Base-by-base conservation (phyloP, 1,140 invertebrate species). In the Phthorimaea operculella region DNA sequence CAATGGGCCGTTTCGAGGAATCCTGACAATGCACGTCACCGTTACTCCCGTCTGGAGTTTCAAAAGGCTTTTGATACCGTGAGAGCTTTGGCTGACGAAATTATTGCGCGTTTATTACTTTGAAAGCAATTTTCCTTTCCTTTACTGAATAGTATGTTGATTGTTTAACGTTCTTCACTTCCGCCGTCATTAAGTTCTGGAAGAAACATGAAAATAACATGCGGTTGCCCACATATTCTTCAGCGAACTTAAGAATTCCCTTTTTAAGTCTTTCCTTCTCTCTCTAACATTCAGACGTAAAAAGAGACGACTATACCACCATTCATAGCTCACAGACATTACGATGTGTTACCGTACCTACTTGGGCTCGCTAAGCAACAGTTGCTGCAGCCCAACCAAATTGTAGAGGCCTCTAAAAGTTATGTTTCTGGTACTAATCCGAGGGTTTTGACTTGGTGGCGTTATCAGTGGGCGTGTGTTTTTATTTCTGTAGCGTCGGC, bases 401-500 rank as follows among this genome's bases (percentile, higher is more conserved):
- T 76, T 62, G 57, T 62, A 68, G 63, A 68, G 63, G 4, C 54
- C 62, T 33, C 51, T 58, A 18, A 45, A 58, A 47, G 48, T 58
- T 58, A 42, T 28, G 33, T 45, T 61, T 59, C 55, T 58, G 12
- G 58, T 66, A 63, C 45, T 57, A 66, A 62, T 56, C 59, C 16
- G 57, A 50, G 66, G 56, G 58, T 63, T 60, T 67, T 52, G 66
- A 64, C 52, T 58, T 55, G 49, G 64, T 52, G 34, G 60, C 55
- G 50, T 68, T 66, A 71, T 59, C 47, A 52, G 74, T 76, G 63
- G 72, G 74, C 63, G 68, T 58, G 48, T 74, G 67, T 74, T 79
- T 75, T 78, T 78, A 72, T 77, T 75, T 74, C 70, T 73, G 63
- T 65, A 64, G 67, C 69, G 76, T 80, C 66, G 68, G 68, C 65